Percentiles rank a stretch among this genome's conserved stretches.
These are phyloP conservation scores for Xiphophorus birchmanni DNA, from an alignment of 2,797 vertebrate species.

Conservation along the genomic window DNA sequence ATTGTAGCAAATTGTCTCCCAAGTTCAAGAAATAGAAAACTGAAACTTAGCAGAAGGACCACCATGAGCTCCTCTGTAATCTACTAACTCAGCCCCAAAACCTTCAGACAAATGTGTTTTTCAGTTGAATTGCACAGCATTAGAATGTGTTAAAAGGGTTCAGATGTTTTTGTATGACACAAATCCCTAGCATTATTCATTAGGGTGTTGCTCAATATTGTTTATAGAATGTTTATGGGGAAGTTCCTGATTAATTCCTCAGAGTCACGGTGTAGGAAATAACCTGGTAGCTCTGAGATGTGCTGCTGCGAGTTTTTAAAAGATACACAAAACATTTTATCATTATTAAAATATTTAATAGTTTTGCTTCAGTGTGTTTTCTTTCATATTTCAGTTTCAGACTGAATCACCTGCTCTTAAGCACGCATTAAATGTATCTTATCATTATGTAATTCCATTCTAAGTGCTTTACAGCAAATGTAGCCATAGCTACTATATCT, in stretches of 20 bases:
- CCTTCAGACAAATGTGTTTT: background rate
- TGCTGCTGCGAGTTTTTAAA: background rate
- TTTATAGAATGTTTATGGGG: background rate
- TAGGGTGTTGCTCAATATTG: background rate
- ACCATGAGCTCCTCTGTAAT: background rate
- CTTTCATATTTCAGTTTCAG: background rate
- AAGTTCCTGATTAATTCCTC: slow-evolving; percentile 1
- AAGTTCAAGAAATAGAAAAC: background rate
- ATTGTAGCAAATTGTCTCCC: background rate
- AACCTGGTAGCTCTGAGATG: slow-evolving; percentile 12
- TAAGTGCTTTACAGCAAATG: background rate
- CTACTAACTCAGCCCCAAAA: background rate
- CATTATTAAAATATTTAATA: background rate
- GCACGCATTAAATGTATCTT: background rate
- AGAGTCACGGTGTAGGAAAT: slow-evolving; percentile 20
- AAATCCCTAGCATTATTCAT: background rate
- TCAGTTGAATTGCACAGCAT: background rate
- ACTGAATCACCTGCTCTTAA: background rate
- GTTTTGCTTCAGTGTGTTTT: background rate
- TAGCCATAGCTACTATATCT: background rate
- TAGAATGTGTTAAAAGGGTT: no score
- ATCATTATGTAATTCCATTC: background rate
- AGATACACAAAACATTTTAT: background rate
- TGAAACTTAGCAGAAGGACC: background rate
- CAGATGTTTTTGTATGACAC: background rate